Conservation (phyloP, 2,797 vertebrate genomes). For the Semotilus atromaculatus region DNA sequence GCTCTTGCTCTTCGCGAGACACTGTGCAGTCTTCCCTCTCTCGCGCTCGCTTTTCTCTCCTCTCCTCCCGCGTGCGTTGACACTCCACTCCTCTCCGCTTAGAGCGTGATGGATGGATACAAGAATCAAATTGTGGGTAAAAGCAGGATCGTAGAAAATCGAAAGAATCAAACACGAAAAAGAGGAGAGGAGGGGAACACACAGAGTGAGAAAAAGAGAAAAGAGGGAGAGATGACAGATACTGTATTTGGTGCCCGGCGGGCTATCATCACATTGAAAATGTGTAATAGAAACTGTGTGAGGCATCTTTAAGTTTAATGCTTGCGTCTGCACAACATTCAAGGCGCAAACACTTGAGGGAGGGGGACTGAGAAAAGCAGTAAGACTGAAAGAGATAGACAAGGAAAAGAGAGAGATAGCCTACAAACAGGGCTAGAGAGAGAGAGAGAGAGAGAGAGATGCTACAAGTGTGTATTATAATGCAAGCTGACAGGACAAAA, state of each 20-base stretch:
- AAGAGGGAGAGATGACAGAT: slow-evolving; percentile 56
- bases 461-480: slow-evolving; percentile 51
- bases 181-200: slow-evolving; percentile 53
- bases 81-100: slow-evolving; percentile 61
- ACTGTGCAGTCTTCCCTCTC: slow-evolving; percentile 63
- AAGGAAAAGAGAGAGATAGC: not conserved
- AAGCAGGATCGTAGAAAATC: slow-evolving; percentile 55
- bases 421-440: not conserved
- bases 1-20: slow-evolving; percentile 26
- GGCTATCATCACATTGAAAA: slow-evolving; percentile 25
- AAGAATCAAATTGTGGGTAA: slow-evolving; percentile 37
- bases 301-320: slow-evolving; percentile 27
- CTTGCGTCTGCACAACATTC: slow-evolving; percentile 40
- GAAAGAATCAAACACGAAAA: slow-evolving; percentile 27
- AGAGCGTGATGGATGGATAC: slow-evolving; percentile 64
- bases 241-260: slow-evolving; percentile 36
- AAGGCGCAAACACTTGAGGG: slow-evolving; percentile 34
- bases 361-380: not conserved
- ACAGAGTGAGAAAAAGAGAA: slow-evolving; percentile 26
- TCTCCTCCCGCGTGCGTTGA: slow-evolving; percentile 62
- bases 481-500: slow-evolving; percentile 44
- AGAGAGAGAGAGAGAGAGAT: not conserved
- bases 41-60: slow-evolving; percentile 63
- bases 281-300: slow-evolving; percentile 12
- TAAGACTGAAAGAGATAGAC: slow-evolving; percentile 16